Evolutionary conservation across 2,888 invertebrate species (phyloP).

Genomic region (Epistrophe eligans): DNA sequence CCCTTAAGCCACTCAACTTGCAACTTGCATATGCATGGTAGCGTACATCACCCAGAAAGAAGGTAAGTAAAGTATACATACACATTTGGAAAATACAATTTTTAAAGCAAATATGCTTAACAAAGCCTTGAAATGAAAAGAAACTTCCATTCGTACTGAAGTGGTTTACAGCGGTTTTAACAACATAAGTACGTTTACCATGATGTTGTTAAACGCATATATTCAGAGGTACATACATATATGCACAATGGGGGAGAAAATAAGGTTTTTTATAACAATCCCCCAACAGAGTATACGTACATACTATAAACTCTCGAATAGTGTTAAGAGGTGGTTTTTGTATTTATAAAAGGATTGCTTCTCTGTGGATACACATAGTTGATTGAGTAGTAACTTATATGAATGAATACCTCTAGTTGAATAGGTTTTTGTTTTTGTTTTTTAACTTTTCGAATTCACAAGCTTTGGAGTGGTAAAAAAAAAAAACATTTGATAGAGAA

Average conservation of each 20-base stretch:
- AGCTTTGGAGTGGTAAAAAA: neutral
- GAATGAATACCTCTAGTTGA: constrained; percentile 1
- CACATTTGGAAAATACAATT: constrained; percentile 31
- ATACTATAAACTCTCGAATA: constrained; percentile 16
- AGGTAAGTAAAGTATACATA: neutral
- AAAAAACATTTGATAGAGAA: neutral
- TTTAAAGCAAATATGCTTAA: constrained; percentile 40
- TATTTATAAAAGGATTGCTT: constrained; percentile 45
- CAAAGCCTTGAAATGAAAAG: constrained; percentile 55
- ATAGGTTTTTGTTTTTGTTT: neutral
- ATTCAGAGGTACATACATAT: neutral
- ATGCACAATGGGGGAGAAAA: neutral
- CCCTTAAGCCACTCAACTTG: constrained; percentile 35
- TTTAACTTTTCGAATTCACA: neutral
- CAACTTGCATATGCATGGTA: constrained; percentile 16
- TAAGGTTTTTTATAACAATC: constrained; percentile 18
- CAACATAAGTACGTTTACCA: constrained; percentile 17
- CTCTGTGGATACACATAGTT: constrained; percentile 29
- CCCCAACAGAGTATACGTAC: neutral
- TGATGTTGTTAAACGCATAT: constrained; percentile 25
- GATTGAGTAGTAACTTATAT: constrained; percentile 54
- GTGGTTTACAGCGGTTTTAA: constrained; percentile 55
- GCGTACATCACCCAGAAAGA: constrained; percentile 8
- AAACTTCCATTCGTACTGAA: constrained; percentile 62
- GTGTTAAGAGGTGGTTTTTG: constrained; percentile 29